Base-by-base conservation (phyloP, 2,113 vertebrate species). In the Bufo gargarizans region DNA sequence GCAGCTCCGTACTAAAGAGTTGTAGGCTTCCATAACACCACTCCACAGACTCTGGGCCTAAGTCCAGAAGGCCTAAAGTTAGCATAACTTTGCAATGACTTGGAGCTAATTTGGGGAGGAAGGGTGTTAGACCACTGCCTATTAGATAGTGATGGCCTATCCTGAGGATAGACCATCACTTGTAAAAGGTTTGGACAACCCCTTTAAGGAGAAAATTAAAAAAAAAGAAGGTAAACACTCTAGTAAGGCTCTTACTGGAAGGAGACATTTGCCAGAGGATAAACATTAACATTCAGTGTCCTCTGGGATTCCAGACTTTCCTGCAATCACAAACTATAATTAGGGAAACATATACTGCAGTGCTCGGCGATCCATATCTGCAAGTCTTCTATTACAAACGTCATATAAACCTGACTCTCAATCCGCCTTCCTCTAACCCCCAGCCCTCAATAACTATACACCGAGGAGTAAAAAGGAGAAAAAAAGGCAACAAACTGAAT, bases 241-340 rank as follows among this genome's bases (percentile, higher is more conserved):
- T 71, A 55, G 63, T 33, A 47, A 50, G 4, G 59, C 45, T 10
- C 14, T 19, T 19, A 53, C 45, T 33, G 47, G 61, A 65, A 53
- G 43, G 17, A 82, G 43, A 49, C 59, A 65, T 82, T 82, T 82
- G 59, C 61, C 80, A 82, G 45, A 84, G n/a, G 65, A 84, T 83
- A 83, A 71, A 84, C 49, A 84, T 84, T 71, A 71, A 33, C 82
- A 84, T 12, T 9, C 20, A 4, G 19, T 77, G 50, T 72, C 74
- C 76, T 58, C 50, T 12, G 63, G 61, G 65, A 90, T 69, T 50
- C 77, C 89, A 90, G 83, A 87, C 86, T 90, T 92, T 85, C 91
- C 87, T 67, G 74, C 77, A 86, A 53, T 85, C 91, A 11, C 49
- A 82, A 22, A 49, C 19, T 89, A 86, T 90, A 91, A 92, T 0